These are phyloP conservation scores for Phrynocephalus vlangalii DNA, from an alignment of 2,797 vertebrate species.

Conservation along the genomic window DNA sequence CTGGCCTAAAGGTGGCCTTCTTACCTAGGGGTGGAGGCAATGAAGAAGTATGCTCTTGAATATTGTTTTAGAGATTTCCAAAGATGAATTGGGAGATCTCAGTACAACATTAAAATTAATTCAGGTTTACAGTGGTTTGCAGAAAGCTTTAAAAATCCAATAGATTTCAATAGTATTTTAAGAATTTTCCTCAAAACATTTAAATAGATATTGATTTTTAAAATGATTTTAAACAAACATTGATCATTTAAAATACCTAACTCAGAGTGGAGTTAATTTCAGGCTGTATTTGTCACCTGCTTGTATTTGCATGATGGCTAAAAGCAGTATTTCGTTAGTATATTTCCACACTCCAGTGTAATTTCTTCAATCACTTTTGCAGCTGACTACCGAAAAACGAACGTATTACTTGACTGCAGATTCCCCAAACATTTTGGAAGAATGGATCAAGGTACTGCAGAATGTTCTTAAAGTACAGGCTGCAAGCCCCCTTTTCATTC, in stretches of 20 bases:
- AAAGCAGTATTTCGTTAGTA: not conserved
- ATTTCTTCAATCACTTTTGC: conserved; percentile 40
- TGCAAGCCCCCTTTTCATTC: conserved; percentile 89
- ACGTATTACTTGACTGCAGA: conserved; percentile 94
- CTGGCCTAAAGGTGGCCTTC: not conserved
- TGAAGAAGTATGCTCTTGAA: not conserved
- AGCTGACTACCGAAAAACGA: conserved; percentile 93
- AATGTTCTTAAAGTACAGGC: conserved; percentile 92
- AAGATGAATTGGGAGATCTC: not conserved
- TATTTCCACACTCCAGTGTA: conserved; percentile 42
- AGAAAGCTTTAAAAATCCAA: too few relatives aligned
- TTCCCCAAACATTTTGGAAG: conserved; percentile 96
- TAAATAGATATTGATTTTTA: not conserved
- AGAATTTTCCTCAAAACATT: not conserved
- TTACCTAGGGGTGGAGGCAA: not conserved
- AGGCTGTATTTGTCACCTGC: not conserved
- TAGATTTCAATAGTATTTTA: too few relatives aligned
- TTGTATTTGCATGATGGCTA: not conserved
- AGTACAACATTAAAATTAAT: too few relatives aligned
- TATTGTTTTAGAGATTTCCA: not conserved
- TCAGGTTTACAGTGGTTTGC: too few relatives aligned
- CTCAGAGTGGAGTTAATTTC: not conserved
- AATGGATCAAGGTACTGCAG: conserved; percentile 94
- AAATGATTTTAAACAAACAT: too few relatives aligned
- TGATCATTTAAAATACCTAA: not conserved